Conservation (phyloP, 1,140 invertebrate genomes). For the Armadillidium nasatum region DNA sequence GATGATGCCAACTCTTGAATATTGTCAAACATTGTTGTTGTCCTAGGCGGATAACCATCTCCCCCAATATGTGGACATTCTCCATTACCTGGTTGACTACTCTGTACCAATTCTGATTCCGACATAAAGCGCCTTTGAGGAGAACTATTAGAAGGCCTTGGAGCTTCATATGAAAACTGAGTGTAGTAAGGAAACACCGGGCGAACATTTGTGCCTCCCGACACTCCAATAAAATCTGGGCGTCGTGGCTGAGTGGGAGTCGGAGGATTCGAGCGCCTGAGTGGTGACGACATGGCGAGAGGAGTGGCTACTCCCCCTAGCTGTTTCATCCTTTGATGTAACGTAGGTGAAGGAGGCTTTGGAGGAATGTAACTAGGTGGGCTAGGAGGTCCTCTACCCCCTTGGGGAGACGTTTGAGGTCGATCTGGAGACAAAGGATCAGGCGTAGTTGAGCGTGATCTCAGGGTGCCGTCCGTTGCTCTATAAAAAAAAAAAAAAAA, state of each 20-base stretch:
- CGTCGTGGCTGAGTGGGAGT: conserved; percentile 78
- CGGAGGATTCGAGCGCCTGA: conserved; percentile 75
- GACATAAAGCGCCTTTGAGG: conserved; percentile 76
- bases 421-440: conserved; percentile 60
- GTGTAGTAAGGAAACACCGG: conserved; percentile 44
- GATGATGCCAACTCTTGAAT: conserved; percentile 74
- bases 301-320: conserved; percentile 77
- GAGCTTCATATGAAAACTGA: conserved; percentile 43
- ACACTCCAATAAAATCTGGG: conserved; percentile 76
- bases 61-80: not conserved
- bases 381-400: conserved; percentile 48
- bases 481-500: conserved; percentile 45
- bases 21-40: conserved; percentile 48
- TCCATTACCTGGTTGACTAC: conserved; percentile 20
- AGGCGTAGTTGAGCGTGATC: conserved; percentile 64
- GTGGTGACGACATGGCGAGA: conserved; percentile 66
- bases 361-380: not conserved
- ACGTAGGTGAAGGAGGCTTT: conserved; percentile 58
- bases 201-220: conserved; percentile 48
- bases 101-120: conserved; percentile 31
- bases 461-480: conserved; percentile 44
- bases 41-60: conserved; percentile 28
- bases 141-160: conserved; percentile 43
- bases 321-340: conserved; percentile 82
- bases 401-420: conserved; percentile 50